phyloP scores from a whole-genome alignment of 2,888 invertebrate genomes.

The Polyommatus iphigenia region DNA sequence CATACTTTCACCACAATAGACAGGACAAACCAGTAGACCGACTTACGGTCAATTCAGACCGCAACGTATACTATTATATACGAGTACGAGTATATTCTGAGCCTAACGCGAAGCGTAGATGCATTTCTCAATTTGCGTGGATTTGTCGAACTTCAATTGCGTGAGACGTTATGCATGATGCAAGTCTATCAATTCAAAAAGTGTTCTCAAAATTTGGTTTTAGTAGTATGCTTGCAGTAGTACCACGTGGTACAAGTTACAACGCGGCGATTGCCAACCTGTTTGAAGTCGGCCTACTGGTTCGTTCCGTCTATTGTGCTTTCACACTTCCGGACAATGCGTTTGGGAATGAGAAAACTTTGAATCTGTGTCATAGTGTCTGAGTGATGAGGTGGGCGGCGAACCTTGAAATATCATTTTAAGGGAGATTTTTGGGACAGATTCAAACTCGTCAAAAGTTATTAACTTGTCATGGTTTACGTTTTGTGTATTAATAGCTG shows the following conservation, averaged over 20 bases:
- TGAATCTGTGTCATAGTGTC: constrained; percentile 13
- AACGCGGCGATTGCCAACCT: too few relatives aligned
- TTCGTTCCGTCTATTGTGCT: neutral
- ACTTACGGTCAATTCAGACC: too few relatives aligned
- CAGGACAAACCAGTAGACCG: too few relatives aligned
- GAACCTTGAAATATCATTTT: constrained; percentile 11
- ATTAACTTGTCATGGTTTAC: neutral
- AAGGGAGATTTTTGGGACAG: neutral
- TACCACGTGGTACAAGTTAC: too few relatives aligned
- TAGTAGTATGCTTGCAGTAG: neutral
- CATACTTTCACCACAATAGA: neutral
- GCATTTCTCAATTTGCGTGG: too few relatives aligned
- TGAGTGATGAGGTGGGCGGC: constrained; percentile 6
- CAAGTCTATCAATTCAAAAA: too few relatives aligned
- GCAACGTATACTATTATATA: too few relatives aligned
- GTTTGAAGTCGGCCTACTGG: too few relatives aligned
- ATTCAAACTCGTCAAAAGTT: constrained; percentile 13
- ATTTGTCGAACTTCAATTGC: too few relatives aligned
- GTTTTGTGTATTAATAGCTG: neutral
- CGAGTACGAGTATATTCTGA: too few relatives aligned
- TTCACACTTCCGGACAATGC: constrained; percentile 25
- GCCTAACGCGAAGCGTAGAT: too few relatives aligned
- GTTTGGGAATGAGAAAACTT: constrained; percentile 24
- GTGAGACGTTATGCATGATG: too few relatives aligned
- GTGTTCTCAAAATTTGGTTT: neutral